phyloP scores from a whole-genome alignment of 2,113 vertebrate species.

The Salminus brasiliensis region DNA sequence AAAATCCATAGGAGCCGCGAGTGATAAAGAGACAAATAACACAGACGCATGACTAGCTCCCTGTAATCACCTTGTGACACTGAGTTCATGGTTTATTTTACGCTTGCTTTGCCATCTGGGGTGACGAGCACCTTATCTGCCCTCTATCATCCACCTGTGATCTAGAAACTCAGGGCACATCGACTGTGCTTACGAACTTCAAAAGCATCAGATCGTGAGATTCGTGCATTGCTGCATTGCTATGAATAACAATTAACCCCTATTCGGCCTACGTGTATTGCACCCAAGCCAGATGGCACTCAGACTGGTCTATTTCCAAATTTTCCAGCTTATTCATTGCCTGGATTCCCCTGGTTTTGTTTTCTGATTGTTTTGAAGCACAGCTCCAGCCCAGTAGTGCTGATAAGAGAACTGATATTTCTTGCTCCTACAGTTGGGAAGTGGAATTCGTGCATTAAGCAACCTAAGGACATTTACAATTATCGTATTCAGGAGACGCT shows the following conservation, averaged over 20 bases:
- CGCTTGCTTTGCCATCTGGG: conserved; percentile 50
- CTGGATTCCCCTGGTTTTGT: background rate
- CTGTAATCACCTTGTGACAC: conserved; percentile 50
- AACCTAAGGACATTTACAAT: too few species aligned
- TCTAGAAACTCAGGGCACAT: conserved; percentile 36
- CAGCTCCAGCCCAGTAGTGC: background rate
- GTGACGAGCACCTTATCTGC: conserved; percentile 49
- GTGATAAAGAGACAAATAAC: conserved; percentile 42
- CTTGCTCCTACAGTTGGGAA: too few species aligned
- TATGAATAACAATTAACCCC: conserved; percentile 43
- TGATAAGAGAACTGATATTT: too few species aligned
- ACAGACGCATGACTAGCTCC: conserved; percentile 40
- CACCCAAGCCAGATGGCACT: conserved; percentile 13
- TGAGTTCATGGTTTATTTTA: conserved; percentile 50
- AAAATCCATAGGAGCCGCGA: conserved; percentile 23
- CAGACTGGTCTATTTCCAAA: background rate
- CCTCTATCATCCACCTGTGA: conserved; percentile 49
- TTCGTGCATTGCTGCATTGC: conserved; percentile 5
- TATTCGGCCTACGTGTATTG: conserved; percentile 11
- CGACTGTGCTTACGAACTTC: conserved; percentile 39
- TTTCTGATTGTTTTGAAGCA: background rate
- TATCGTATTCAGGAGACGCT: too few species aligned
- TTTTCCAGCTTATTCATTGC: background rate
- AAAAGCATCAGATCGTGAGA: conserved; percentile 34
- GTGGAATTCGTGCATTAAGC: too few species aligned